These are phyloP conservation scores for Acleris holmiana DNA, from an alignment of 2,888 invertebrate genomes.

Conservation along the genomic window DNA sequence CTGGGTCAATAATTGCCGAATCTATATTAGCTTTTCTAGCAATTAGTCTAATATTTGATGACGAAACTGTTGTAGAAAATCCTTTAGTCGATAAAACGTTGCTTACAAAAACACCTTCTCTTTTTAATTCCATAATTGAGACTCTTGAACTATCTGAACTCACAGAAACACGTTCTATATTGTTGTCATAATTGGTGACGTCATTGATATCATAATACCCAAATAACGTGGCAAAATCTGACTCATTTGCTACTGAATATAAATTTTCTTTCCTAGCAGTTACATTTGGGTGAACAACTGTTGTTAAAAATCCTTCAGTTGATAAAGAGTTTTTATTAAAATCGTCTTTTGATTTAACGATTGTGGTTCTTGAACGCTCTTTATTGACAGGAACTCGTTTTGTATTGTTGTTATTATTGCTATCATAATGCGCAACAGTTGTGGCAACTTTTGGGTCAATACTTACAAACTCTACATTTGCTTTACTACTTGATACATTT, in stretches of 20 bases:
- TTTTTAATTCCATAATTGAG: no score
- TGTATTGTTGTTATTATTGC: not conserved
- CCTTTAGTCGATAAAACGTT: no score
- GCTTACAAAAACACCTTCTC: no score
- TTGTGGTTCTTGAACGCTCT: not conserved
- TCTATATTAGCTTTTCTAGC: no score
- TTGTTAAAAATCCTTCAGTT: not conserved
- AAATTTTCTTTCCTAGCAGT: not conserved
- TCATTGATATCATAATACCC: not conserved
- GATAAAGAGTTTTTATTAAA: not conserved
- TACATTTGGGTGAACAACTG: not conserved
- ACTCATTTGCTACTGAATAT: not conserved
- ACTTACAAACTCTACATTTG: not conserved
- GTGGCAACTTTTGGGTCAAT: not conserved
- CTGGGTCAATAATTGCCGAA: no score
- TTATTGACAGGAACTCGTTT: not conserved
- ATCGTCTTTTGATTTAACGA: not conserved
- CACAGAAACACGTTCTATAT: no score
- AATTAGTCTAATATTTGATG: no score
- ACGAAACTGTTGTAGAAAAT: no score
- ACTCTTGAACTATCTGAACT: no score
- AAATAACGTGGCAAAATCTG: not conserved
- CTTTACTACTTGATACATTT: not conserved
- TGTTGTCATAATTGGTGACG: not conserved
- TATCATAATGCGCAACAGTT: slow-evolving; percentile 6